Conservation (phyloP, 1,140 invertebrate species). For the Elysia chlorotica region DNA sequence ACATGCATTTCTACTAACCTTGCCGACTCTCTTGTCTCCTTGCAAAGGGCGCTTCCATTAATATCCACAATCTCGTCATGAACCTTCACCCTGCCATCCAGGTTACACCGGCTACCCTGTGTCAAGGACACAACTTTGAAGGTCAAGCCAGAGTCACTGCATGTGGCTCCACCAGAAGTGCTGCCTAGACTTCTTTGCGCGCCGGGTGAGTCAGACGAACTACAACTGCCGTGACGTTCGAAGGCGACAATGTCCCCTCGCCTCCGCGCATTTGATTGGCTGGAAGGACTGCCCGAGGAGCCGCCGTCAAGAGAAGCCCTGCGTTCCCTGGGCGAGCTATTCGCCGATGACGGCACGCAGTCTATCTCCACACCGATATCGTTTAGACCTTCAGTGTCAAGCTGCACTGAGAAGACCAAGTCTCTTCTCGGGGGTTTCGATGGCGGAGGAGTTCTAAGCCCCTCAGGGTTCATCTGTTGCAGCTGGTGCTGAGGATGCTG, state of each 20-base stretch:
- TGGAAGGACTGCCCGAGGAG: background rate
- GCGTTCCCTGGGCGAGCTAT: background rate
- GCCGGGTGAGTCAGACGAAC: background rate
- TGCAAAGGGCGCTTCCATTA: slow-evolving; percentile 35
- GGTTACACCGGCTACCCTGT: slow-evolving; percentile 27
- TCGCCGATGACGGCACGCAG: slow-evolving; percentile 13
- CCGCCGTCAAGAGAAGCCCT: background rate
- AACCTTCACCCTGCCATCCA: slow-evolving; percentile 37
- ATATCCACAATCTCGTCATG: slow-evolving; percentile 43
- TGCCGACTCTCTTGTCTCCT: slow-evolving; percentile 34
- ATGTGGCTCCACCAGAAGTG: background rate
- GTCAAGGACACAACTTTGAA: slow-evolving; percentile 31
- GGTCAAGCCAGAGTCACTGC: background rate
- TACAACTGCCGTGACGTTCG: background rate
- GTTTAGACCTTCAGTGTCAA: slow-evolving; percentile 20
- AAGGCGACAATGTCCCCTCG: background rate
- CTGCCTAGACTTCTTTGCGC: background rate
- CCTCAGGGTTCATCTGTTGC: background rate
- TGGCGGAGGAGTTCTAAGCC: slow-evolving; percentile 33
- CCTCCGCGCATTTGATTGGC: background rate
- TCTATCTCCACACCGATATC: slow-evolving; percentile 40
- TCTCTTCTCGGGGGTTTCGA: slow-evolving; percentile 44
- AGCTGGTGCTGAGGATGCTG: background rate
- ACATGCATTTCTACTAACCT: too few relatives aligned
- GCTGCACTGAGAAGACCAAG: slow-evolving; percentile 37